Evolutionary conservation across 2,888 invertebrate species (phyloP).

Genomic region (Lasiommata megera): DNA sequence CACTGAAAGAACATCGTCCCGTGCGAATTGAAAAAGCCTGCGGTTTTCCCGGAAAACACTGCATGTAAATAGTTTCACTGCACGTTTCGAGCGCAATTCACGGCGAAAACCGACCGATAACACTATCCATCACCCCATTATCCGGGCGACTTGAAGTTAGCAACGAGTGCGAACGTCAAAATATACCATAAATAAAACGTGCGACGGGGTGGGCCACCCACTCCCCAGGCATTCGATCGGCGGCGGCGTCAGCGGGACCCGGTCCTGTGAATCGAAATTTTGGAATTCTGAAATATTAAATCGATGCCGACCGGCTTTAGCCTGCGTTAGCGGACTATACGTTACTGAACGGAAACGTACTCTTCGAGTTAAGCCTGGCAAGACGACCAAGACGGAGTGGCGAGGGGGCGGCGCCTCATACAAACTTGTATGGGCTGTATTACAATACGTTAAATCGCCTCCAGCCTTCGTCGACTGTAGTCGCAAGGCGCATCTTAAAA

Average conservation of each 20-base stretch:
- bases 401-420: slow-evolving; percentile 47
- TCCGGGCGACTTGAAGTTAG: slow-evolving; percentile 73
- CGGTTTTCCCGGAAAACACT: slow-evolving; percentile 58
- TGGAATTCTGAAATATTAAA: slow-evolving; percentile 46
- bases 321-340: slow-evolving; percentile 45
- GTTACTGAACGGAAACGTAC: slow-evolving; percentile 41
- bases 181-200: slow-evolving; percentile 77
- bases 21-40: slow-evolving; percentile 41
- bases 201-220: slow-evolving; percentile 60
- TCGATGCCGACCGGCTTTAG: slow-evolving; percentile 50
- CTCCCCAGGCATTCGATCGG: slow-evolving; percentile 52
- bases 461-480: slow-evolving; percentile 57
- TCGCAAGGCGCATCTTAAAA: slow-evolving; percentile 51
- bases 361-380: slow-evolving; percentile 45
- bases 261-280: slow-evolving; percentile 44
- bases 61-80: slow-evolving; percentile 46
- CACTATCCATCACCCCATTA: slow-evolving; percentile 80
- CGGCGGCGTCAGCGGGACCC: slow-evolving; percentile 45
- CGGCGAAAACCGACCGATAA: slow-evolving; percentile 75
- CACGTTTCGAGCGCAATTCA: slow-evolving; percentile 59
- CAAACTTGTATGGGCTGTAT: slow-evolving; percentile 45
- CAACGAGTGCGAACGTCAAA: slow-evolving; percentile 74
- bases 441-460: slow-evolving; percentile 69
- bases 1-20: slow-evolving; percentile 35
- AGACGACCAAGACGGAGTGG: slow-evolving; percentile 41